Base-by-base conservation (phyloP, 1,140 invertebrate genomes). In the Listronotus oregonensis region DNA sequence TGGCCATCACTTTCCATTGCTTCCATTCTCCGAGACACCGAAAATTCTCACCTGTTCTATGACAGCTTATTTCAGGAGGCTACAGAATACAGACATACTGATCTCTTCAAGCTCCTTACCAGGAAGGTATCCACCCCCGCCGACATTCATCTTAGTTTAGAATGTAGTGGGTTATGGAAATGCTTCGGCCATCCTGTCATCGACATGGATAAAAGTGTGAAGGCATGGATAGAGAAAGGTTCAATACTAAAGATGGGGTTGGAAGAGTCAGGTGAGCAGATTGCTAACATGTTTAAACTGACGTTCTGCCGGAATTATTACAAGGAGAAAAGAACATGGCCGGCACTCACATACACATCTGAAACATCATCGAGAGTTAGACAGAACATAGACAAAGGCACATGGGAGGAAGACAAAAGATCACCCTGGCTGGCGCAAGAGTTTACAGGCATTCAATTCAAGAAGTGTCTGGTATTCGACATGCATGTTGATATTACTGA, bases 151-250 rank as follows among this genome's bases (percentile, higher is more conserved):
- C 11, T 27, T 3, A 9, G 50, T 1, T 32, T 52, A 27, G 50
- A 52, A 11, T 14, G 17, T 21, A 52, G 50, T n/a, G 50, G 50
- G 1, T 12, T 52, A 34, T 52, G 50, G 50, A 52, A 52, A 15
- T 52, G 50, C 31, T 52, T 52, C 15, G 50, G 50, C 3, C 50
- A 52, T 18, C 50, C 50, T 5, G 31, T 34, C 7, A 32, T 52
- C 1, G 27, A 52, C 31, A 52, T 32, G 50, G 50, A 52, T 12
- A 6, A 34, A 5, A 52, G 50, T 15, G 50, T 52, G 1, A 52
- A 52, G 15, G n/a, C 50, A 15, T 52, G 50, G 50, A 3, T 32
- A 5, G 15, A 32, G 1, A 32, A 31, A 18, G 27, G 50, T 4
- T 3, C n/a, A 6, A 2, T 9, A 2, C 14, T 52, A 4, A 52